Conservation (phyloP, 92 coral and sea anemone species). For the Heteractis magnifica region DNA sequence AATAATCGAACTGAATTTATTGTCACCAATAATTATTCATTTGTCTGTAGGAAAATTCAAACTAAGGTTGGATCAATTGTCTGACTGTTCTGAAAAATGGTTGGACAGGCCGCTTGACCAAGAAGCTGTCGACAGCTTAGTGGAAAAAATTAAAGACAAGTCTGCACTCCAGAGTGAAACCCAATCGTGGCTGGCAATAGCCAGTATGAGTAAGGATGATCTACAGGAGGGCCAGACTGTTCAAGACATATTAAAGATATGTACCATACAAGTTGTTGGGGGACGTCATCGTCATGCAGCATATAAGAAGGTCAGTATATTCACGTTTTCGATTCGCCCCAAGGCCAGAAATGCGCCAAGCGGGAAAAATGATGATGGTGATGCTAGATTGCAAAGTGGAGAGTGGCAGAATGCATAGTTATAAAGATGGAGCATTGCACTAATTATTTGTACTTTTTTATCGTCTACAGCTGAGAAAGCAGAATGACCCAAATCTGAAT, state of each 20-base stretch:
- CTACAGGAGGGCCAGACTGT: constrained; percentile 13
- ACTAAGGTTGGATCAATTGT: constrained; percentile 10
- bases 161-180: constrained; percentile 21
- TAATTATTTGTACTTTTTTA: neutral
- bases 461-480: neutral
- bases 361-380: no score
- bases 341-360: no score
- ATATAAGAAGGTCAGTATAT: constrained; percentile 29
- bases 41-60: constrained; percentile 30
- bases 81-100: constrained; percentile 38
- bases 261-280: constrained; percentile 28
- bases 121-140: constrained; percentile 17
- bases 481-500: constrained; percentile 3
- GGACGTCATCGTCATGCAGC: constrained; percentile 50
- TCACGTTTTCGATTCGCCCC: neutral
- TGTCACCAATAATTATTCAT: neutral
- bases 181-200: constrained; percentile 41
- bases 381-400: neutral
- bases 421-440: neutral
- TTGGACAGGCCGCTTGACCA: constrained; percentile 29
- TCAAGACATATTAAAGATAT: constrained; percentile 16
- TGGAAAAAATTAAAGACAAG: constrained; percentile 18
- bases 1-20: neutral
- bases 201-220: constrained; percentile 31
- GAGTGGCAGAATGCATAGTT: neutral